Conservation (phyloP, 1,140 invertebrate genomes). For the Diorhabda sublineata region DNA sequence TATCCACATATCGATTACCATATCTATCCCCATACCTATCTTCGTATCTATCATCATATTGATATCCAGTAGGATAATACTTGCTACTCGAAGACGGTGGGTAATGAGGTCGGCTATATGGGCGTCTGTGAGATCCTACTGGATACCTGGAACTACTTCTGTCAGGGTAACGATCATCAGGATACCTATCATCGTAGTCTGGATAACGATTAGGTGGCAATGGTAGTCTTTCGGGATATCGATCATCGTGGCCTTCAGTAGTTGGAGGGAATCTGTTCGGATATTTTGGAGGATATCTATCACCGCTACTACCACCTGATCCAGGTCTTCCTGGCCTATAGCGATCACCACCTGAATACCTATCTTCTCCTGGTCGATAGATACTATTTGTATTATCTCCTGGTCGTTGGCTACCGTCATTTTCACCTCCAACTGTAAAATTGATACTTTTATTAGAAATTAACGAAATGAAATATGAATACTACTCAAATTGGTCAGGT, state of each 20-base stretch:
- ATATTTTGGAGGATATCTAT: slow-evolving; percentile 52
- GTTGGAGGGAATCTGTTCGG: slow-evolving; percentile 43
- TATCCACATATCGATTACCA: slow-evolving; percentile 38
- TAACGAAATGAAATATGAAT: background rate
- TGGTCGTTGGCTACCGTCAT: slow-evolving; percentile 29
- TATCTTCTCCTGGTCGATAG: slow-evolving; percentile 29
- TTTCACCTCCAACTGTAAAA: slow-evolving; percentile 36
- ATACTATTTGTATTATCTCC: slow-evolving; percentile 33
- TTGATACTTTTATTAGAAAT: background rate
- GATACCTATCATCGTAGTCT: slow-evolving; percentile 43
- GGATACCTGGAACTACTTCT: slow-evolving; percentile 32
- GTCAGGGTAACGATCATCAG: slow-evolving; percentile 41
- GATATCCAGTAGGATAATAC: slow-evolving; percentile 43
- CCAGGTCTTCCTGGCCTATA: slow-evolving; percentile 24
- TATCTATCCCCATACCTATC: slow-evolving; percentile 48
- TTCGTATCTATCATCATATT: slow-evolving; percentile 45
- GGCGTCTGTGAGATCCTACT: slow-evolving; percentile 11
- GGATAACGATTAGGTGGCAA: slow-evolving; percentile 43
- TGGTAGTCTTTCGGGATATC: slow-evolving; percentile 44
- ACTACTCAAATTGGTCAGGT: too few relatives aligned
- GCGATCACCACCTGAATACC: slow-evolving; percentile 31
- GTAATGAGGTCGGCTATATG: slow-evolving; percentile 23
- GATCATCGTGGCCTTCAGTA: slow-evolving; percentile 41
- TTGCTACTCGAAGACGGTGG: slow-evolving; percentile 41
- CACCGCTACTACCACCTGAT: slow-evolving; percentile 33